Base-by-base conservation (phyloP, 2,797 vertebrate genomes). In the Anabas testudineus region DNA sequence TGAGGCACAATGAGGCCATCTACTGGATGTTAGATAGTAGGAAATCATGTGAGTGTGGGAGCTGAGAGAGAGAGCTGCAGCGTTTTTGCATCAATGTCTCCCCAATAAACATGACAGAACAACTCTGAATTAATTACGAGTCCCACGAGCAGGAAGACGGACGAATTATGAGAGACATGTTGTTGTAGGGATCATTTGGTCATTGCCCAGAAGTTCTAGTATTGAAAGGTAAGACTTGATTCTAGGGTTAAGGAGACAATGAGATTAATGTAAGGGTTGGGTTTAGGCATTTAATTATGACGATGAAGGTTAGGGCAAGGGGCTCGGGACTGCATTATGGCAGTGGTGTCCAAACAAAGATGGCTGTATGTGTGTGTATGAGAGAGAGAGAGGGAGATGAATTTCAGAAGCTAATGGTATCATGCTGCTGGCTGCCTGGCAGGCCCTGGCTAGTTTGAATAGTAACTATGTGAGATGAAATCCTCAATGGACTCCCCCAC, bases 1-100 rank as follows among this genome's bases (percentile, higher is more conserved):
- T 22, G 55, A 88, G 81, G 89, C 82, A 71, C 91, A 85, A 90
- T 81, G 89, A 79, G 82, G 93, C 92, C 94, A 92, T 87, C 93
- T 93, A 78, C 90, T 87, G 93, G 91, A 88, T 45, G 28, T 12
- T 19, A n/a, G 21, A 52, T 34, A 34, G 26, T 9, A 22, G 28
- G 36, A 56, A 63, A 62, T 18, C 2, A 43, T 54, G 48, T 54
- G 57, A 52, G 63, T 60, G 66, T 24, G 34, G 36, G 43, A 55
- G 58, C 45, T 41, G 56, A 39, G 28, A 26, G 76, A 21, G 39
- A 15, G 66, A 74, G 66, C 74, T 55, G 58, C 60, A 30, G 74
- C 16, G 16, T 53, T 42, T 69, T 64, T 71, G 71, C 62, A 73
- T 81, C 79, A 74, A 83, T 48, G 42, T 84, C 77, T 82, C 57